Evolutionary conservation across 2,888 invertebrate genomes (phyloP).

Genomic region (Metallyticus violacea): DNA sequence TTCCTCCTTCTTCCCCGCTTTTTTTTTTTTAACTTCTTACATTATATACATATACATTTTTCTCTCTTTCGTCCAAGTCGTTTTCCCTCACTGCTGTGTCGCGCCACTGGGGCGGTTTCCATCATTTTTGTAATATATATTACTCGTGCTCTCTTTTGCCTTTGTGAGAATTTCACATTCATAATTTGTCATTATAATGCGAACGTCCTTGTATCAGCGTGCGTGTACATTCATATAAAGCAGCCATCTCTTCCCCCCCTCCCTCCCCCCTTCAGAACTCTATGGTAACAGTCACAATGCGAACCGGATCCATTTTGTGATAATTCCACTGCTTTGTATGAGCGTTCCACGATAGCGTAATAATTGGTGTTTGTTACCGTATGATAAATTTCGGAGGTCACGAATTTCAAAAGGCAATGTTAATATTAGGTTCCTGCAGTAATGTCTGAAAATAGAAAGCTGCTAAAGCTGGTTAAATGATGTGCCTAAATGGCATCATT

Average conservation of each 20-base stretch:
- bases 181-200: conserved; percentile 26
- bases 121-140: conserved; percentile 24
- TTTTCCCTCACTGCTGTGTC: background rate
- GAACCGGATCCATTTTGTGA: background rate
- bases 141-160: conserved; percentile 11
- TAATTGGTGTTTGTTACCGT: background rate
- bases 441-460: no score
- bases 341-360: background rate
- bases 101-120: conserved; percentile 2
- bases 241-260: background rate
- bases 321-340: background rate
- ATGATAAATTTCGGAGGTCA: background rate
- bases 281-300: background rate
- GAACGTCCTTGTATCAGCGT: background rate
- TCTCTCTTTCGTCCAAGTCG: background rate
- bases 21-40: background rate
- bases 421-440: background rate
- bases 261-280: no score
- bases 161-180: conserved; percentile 4
- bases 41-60: conserved; percentile 2
- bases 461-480: no score
- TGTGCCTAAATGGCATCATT: no score
- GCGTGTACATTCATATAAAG: background rate
- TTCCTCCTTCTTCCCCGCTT: background rate
- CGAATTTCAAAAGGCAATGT: background rate